phyloP scores from a whole-genome alignment of 2,113 vertebrate genomes.

The Stigmatopora nigra region DNA sequence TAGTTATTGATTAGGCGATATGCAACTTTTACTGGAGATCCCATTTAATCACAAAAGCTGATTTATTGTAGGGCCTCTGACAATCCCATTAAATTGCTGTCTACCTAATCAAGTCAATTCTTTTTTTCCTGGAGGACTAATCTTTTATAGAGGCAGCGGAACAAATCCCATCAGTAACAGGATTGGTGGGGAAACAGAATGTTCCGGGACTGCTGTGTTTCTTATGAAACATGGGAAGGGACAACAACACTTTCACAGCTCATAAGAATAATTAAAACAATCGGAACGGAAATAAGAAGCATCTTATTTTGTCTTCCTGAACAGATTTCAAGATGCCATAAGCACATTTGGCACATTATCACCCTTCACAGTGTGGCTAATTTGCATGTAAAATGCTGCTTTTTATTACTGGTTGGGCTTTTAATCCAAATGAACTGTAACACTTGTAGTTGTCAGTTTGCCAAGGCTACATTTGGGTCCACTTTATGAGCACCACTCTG shows the following conservation, averaged over 20 bases:
- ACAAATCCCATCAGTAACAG: conserved; percentile 70
- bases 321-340: neutral
- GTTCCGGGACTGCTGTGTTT: conserved; percentile 29
- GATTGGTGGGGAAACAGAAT: conserved; percentile 59
- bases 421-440: conserved; percentile 9
- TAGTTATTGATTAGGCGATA: conserved; percentile 71
- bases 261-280: neutral
- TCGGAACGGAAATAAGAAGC: neutral
- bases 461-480: conserved; percentile 5
- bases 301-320: neutral
- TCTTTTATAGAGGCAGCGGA: conserved; percentile 70
- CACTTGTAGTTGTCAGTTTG: conserved; percentile 1
- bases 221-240: conserved; percentile 37
- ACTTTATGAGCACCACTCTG: conserved; percentile 3
- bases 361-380: neutral
- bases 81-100: conserved; percentile 81
- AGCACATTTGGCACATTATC: neutral
- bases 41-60: conserved; percentile 81
- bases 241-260: conserved; percentile 5
- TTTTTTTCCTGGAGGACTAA: conserved; percentile 71
- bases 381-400: neutral
- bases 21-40: conserved; percentile 74
- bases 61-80: conserved; percentile 73
- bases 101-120: conserved; percentile 78
- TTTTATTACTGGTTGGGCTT: neutral